Conservation (phyloP, 2,888 invertebrate genomes). For the Drosophila fungiperda region DNA sequence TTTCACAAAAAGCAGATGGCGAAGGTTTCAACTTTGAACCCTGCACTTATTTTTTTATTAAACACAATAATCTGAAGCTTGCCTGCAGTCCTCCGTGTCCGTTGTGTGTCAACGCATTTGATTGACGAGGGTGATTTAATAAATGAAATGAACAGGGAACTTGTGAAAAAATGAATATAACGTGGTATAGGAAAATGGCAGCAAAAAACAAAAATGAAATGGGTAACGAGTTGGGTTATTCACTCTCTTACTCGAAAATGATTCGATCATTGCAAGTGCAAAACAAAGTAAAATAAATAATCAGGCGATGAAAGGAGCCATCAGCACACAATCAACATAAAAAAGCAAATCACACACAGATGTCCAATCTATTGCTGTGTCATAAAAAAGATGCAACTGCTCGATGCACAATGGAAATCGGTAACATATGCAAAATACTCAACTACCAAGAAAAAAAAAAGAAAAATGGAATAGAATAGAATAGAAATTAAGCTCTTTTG, state of each 20-base stretch:
- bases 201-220: constrained; percentile 22
- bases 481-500: not conserved
- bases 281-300: constrained; percentile 12
- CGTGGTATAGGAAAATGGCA: not conserved
- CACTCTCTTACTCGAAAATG: constrained; percentile 11
- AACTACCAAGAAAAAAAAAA: not conserved
- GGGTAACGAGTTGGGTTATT: constrained; percentile 27
- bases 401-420: not conserved
- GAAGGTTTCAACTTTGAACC: constrained; percentile 71
- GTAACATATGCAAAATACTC: not conserved
- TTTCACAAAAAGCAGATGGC: constrained; percentile 63
- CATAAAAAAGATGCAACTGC: not conserved
- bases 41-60: constrained; percentile 72
- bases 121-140: constrained; percentile 81
- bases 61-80: constrained; percentile 66
- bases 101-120: constrained; percentile 74
- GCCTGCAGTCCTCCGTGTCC: constrained; percentile 26
- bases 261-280: constrained; percentile 28
- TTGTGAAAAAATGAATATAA: not conserved
- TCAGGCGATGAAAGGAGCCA: not conserved
- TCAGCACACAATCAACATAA: constrained; percentile 4
- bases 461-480: not conserved
- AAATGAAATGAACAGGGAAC: constrained; percentile 51
- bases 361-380: not conserved
- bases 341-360: not conserved